Evolutionary conservation across 2,113 vertebrate species (phyloP), one percentile per base, ranked within the genome.

Genomic region (Sturnus vulgaris): DNA sequence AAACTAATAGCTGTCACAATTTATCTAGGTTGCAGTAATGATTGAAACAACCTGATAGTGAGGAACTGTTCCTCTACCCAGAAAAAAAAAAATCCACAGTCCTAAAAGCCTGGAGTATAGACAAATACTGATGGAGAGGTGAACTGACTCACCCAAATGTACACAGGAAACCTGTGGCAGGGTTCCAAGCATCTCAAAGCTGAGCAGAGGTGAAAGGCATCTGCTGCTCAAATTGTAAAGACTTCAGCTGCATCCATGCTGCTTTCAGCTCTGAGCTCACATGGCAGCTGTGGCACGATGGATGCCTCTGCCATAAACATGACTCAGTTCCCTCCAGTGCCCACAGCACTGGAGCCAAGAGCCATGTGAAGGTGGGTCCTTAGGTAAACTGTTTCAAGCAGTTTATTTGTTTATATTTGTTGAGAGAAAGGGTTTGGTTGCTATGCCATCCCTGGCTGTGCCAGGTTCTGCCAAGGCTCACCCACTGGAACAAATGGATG

Each of bases 361-460:
- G 35, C 12, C 53, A 64, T 37, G 2, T 6, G 60, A 92, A 80
- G 60, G 55, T 9, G 15, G 5, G 25, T 84, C 77, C 77, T 78
- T 56, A 71, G 49, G 57, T 57, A 78, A 90, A 89, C 49, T 50
- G 18, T 7, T 64, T 72, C 31, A 71, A 95, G 59, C 15, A 65
- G n/a, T n/a, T n/a, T n/a, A n/a, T n/a, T n/a, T n/a, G n/a, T n/a
- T 10, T 37, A 2, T 33, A 46, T 65, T 78, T 71, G 40, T 18
- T 33, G 73, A 84, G n/a, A 84, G 39, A 65, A 52, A 49, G 53
- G 72, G 40, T 83, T 93, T 5, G 1, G 2, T 69, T 79, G 47
- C 61, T 65, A 11, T 3, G 35, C 52, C 0, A 0, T 21, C 10
- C 23, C 39, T 0, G 0, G 35, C 17, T 40, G 24, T 31, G 33